A percentile compares a stretch with the other conserved stretches of the same genome.
Evolutionary conservation across 2,888 invertebrate genomes (phyloP).

Genomic region (Dromius quadrimaculatus): DNA sequence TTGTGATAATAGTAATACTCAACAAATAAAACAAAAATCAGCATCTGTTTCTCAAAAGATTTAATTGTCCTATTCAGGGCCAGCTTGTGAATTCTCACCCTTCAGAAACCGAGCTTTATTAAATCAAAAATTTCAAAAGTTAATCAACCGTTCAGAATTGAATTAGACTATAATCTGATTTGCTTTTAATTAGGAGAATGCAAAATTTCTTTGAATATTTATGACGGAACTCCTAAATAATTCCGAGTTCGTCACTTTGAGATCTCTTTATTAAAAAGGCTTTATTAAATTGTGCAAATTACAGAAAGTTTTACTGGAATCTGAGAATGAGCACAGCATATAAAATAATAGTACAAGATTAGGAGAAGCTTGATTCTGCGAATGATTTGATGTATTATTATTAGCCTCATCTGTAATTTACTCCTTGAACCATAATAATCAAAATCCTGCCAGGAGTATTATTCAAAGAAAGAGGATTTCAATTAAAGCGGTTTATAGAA

Average conservation of each 20-base stretch:
- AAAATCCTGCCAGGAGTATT: neutral
- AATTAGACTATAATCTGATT: conserved; percentile 48
- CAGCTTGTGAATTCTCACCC: conserved; percentile 26
- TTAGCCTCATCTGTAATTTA: no score
- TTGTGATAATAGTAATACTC: no score
- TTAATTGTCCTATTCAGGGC: conserved; percentile 36
- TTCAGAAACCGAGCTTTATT: conserved; percentile 39
- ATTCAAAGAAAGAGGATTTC: conserved; percentile 29
- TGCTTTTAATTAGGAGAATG: conserved; percentile 45
- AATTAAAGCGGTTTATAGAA: conserved; percentile 12
- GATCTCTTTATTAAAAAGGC: conserved; percentile 27
- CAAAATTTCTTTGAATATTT: conserved; percentile 48
- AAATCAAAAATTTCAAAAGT: conserved; percentile 50
- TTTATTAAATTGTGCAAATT: conserved; percentile 34
- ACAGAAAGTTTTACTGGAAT: conserved; percentile 21
- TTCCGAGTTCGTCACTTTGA: conserved; percentile 33
- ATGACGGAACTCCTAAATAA: conserved; percentile 40
- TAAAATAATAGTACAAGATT: no score
- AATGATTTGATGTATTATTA: no score
- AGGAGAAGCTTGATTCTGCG: no score
- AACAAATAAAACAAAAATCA: no score
- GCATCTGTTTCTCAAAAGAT: conserved; percentile 44
- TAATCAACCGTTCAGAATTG: conserved; percentile 42
- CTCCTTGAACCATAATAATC: neutral
- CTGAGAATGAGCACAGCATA: no score